These are phyloP conservation scores for Chlamydotis undulata DNA, from an alignment of 2,113 vertebrate genomes.

Conservation along the genomic window DNA sequence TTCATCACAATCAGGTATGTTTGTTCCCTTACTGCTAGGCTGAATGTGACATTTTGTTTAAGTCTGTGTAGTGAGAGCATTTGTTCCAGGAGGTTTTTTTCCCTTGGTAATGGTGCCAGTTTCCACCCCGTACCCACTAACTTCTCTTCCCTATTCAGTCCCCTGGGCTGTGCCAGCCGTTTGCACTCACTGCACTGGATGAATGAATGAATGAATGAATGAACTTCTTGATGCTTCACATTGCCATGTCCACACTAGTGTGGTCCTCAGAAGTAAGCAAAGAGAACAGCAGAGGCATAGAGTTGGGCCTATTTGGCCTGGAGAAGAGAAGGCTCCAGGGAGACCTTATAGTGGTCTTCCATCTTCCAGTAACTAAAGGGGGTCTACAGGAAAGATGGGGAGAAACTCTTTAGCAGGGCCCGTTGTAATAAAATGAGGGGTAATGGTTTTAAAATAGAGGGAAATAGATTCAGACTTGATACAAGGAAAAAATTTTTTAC, in stretches of 20 bases:
- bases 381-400: too few relatives aligned
- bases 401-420: too few relatives aligned
- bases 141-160: neutral
- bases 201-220: too few relatives aligned
- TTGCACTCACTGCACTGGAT: neutral
- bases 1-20: neutral
- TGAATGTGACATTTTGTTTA: neutral
- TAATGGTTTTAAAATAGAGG: too few relatives aligned
- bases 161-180: neutral
- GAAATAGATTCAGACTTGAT: too few relatives aligned
- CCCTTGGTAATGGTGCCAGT: neutral
- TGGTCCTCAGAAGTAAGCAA: neutral
- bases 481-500: too few relatives aligned
- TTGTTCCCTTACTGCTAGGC: neutral
- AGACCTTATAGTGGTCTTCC: too few relatives aligned
- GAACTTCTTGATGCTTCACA: neutral
- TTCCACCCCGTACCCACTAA: rapidly evolving
- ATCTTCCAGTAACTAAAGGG: too few relatives aligned
- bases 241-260: neutral
- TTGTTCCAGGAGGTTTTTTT: neutral
- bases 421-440: too few relatives aligned
- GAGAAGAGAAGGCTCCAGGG: too few relatives aligned
- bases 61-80: neutral
- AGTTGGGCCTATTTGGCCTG: too few relatives aligned
- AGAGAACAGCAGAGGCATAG: neutral